Conservation (phyloP, 2,113 vertebrate genomes). For the Caranx ignobilis region DNA sequence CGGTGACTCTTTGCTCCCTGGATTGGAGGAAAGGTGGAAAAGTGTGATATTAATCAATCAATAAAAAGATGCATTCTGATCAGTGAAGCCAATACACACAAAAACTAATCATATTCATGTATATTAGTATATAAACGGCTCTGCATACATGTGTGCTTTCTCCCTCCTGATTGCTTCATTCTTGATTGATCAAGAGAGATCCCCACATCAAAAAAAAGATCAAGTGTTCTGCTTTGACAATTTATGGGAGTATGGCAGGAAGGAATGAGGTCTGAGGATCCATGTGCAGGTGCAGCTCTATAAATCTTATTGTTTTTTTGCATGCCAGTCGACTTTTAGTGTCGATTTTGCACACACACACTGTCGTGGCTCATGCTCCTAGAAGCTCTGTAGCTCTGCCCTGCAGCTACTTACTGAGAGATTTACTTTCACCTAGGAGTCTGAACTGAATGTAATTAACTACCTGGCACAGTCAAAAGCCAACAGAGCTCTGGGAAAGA, state of each 20-base stretch:
- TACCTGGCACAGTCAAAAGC: not conserved
- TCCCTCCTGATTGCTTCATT: no score
- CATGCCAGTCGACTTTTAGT: not conserved
- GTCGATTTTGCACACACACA: not conserved
- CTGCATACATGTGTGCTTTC: no score
- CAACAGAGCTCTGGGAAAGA: not conserved
- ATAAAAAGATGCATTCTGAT: not conserved
- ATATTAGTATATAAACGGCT: no score
- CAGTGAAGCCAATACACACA: not conserved
- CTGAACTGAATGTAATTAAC: not conserved
- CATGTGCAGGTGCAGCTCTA: no score
- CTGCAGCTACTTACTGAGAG: not conserved
- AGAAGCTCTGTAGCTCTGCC: not conserved
- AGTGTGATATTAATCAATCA: not conserved
- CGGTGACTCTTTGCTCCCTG: conserved; percentile 98
- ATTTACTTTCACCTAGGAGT: conserved; percentile 4
- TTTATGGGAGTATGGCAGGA: not conserved
- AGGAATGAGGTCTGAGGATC: not conserved
- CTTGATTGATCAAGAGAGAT: no score
- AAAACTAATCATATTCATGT: no score
- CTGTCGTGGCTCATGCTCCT: not conserved
- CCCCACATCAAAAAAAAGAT: no score
- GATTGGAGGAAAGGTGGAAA: not conserved
- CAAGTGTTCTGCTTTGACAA: no score
- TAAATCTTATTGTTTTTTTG: not conserved